Percentiles rank a stretch among this genome's conserved stretches.
Conservation (phyloP, 2,888 invertebrate genomes). For the Peribatodes rhomboidaria region DNA sequence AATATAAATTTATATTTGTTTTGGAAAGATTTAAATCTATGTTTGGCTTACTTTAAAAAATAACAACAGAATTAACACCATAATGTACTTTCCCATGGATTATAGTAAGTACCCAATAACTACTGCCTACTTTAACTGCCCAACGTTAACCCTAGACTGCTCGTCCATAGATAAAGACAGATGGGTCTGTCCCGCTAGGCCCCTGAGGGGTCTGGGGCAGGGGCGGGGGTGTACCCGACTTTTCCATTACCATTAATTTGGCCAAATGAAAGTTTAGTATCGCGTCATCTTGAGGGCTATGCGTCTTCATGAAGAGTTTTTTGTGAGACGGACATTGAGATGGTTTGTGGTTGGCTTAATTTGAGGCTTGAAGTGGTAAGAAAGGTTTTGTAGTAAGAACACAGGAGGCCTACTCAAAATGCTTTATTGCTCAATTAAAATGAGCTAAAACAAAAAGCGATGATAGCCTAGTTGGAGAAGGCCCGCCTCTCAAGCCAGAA, state of each 20-base stretch:
- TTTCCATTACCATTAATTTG: conserved; percentile 77
- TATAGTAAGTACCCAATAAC: neutral
- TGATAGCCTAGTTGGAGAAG: too few relatives aligned
- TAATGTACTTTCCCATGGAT: neutral
- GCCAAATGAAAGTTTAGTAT: conserved; percentile 63
- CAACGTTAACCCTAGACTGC: conserved; percentile 18
- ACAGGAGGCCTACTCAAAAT: too few relatives aligned
- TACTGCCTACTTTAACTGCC: conserved; percentile 1
- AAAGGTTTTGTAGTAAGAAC: neutral
- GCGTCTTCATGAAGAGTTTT: conserved; percentile 59
- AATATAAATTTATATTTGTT: too few relatives aligned
- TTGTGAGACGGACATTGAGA: conserved; percentile 28
- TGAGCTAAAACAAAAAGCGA: too few relatives aligned
- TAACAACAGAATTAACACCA: neutral
- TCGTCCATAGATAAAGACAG: conserved; percentile 43
- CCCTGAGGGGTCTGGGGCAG: conserved; percentile 21
- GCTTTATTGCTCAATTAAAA: neutral
- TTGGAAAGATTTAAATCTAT: too few relatives aligned
- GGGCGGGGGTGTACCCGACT: conserved; percentile 59
- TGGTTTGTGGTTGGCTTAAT: conserved; percentile 4
- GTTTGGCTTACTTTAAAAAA: too few relatives aligned
- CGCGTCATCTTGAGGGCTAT: conserved; percentile 62
- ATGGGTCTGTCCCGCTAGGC: conserved; percentile 34
- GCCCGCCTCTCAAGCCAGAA: too few relatives aligned
- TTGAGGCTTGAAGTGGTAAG: neutral